Evolutionary conservation across 2,113 vertebrate genomes (phyloP), one percentile per base, ranked within the genome.

Genomic region (Toxostoma redivivum): DNA sequence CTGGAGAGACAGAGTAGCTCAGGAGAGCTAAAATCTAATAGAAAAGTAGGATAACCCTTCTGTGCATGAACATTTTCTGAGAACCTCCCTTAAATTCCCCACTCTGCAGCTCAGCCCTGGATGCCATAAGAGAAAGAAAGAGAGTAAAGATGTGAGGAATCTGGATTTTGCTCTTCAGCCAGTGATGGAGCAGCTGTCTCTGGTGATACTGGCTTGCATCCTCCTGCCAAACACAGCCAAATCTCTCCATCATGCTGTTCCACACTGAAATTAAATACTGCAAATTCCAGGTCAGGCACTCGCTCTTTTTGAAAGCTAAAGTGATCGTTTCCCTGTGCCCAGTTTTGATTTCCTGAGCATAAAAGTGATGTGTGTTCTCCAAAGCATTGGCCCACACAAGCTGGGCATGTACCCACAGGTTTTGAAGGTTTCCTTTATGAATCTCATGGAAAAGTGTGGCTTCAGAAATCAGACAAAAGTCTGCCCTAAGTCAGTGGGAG

Each of bases 391-490:
- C 82, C 92, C 92, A 82, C 91, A 89, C 94, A 93, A 56, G 88
- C 70, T 77, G 77, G 91, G 69, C 94, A 91, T 11, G 24, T 50
- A 94, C 92, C 92, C 81, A 16, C 81, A 62, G 54, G 47, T 67
- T 79, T 86, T 91, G 84, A 94, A 92, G 60, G 73, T 85, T 92
- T 72, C 37, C 86, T 91, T 91, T 80, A 80, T 81, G 74, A 92
- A 87, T 82, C 45, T 93, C 37, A 48, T 0, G 0, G 35, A 85
- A 54, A 58, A 94, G 7, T 18, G 58, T 77, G 71, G 87, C 81
- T 93, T 91, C 79, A 90, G 78, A 88, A 82, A 89, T 57, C 89
- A 94, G 89, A 87, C 81, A 94, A 61, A 87, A 91, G 81, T 95
- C 81, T 91, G 50, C 47, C n/a, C 35, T 51, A 21, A 85, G 16